Evolutionary conservation across 1,140 invertebrate species (phyloP).

Genomic region (Elymnias hypermnestra): DNA sequence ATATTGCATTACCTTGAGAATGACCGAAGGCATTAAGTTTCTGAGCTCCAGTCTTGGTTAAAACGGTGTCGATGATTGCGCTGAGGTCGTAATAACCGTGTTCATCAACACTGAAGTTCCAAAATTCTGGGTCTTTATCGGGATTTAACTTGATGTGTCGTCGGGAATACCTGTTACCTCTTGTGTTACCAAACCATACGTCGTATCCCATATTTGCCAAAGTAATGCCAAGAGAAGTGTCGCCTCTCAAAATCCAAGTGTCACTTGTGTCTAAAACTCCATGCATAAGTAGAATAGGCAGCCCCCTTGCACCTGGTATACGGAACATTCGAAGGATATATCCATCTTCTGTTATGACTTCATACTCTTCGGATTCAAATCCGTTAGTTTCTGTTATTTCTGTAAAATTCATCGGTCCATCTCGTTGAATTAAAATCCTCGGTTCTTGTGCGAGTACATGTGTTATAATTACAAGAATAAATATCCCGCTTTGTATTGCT

Average conservation of each 20-base stretch:
- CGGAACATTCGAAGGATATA: conserved; percentile 82
- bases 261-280: conserved; percentile 82
- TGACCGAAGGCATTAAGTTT: conserved; percentile 70
- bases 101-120: conserved; percentile 78
- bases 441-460: too few species aligned
- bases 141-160: conserved; percentile 73
- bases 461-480: too few species aligned
- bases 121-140: conserved; percentile 67
- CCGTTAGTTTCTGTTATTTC: conserved; percentile 58
- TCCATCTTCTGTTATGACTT: conserved; percentile 78
- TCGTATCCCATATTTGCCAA: conserved; percentile 77
- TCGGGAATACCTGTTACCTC: conserved; percentile 81
- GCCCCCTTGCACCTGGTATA: conserved; percentile 53
- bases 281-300: conserved; percentile 81
- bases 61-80: conserved; percentile 79
- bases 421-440: too few species aligned
- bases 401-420: conserved; percentile 14
- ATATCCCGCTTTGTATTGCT: too few species aligned
- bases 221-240: conserved; percentile 56
- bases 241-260: conserved; percentile 77
- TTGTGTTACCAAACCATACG: conserved; percentile 83
- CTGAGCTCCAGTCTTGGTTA: conserved; percentile 63
- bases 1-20: conserved; percentile 76
- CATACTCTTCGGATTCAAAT: conserved; percentile 72
- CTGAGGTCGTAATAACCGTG: conserved; percentile 80